Percentiles rank a stretch among this genome's conserved stretches.
phyloP scores from a whole-genome alignment of 92 coral and sea anemone genomes.

The Bergia puertoricense region DNA sequence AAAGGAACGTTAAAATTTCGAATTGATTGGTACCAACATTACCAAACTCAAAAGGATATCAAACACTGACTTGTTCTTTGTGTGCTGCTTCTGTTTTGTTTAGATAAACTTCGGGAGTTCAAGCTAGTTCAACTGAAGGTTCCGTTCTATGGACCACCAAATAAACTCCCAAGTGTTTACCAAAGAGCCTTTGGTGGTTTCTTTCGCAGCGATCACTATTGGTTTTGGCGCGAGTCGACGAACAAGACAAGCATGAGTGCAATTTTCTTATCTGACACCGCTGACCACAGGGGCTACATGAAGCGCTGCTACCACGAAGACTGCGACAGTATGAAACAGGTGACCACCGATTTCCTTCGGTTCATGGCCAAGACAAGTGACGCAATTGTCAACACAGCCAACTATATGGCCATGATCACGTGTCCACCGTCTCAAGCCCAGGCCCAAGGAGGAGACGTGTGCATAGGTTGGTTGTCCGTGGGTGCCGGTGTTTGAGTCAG shows the following conservation, averaged over 20 bases:
- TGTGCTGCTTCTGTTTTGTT: background rate
- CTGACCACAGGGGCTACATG: slow-evolving; percentile 66
- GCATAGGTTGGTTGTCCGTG: background rate
- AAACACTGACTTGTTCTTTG: background rate
- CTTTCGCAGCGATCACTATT: slow-evolving; percentile 65
- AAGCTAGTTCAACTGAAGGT: slow-evolving; percentile 19
- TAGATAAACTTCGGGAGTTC: slow-evolving; percentile 17
- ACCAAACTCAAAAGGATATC: no score
- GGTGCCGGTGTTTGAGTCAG: background rate
- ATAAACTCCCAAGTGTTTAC: fast-evolving
- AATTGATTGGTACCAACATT: no score
- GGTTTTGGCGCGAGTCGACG: slow-evolving; percentile 51
- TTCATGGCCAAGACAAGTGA: slow-evolving; percentile 60
- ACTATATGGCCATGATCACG: slow-evolving; percentile 38
- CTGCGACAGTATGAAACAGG: slow-evolving; percentile 55
- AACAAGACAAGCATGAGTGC: slow-evolving; percentile 50
- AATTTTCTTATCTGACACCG: slow-evolving; percentile 71
- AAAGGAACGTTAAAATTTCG: no score
- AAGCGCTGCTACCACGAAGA: slow-evolving; percentile 57
- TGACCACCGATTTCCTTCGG: slow-evolving; percentile 49
- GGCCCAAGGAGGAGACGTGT: background rate
- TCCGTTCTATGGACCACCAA: slow-evolving; percentile 48
- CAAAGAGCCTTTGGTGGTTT: slow-evolving; percentile 5
- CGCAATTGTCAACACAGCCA: slow-evolving; percentile 52
- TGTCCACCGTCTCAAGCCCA: slow-evolving; percentile 1